Evolutionary conservation across 2,797 vertebrate genomes (phyloP), one percentile per base, ranked within the genome.

Genomic region (Pelobates cultripes): DNA sequence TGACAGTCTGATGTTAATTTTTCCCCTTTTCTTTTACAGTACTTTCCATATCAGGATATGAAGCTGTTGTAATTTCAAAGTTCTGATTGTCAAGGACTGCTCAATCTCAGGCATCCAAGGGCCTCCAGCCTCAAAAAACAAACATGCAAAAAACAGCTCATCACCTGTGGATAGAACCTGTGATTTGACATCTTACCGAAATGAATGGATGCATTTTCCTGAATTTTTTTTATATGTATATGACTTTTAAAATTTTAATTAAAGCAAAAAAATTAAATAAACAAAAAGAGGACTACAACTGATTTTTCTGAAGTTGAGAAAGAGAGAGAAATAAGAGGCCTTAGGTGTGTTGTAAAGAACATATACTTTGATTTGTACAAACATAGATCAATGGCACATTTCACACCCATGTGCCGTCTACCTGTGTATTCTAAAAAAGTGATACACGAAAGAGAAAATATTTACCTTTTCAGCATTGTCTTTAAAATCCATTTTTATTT

Each of bases 1-100:
- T 5, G 5, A 51, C 1, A 51, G 1, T 6, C 10, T 51, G 47
- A 51, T 51, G 47, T 6, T 51, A 10, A 8, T 44, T 2, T 28
- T 66, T 13, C n/a, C 3, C 14, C 17, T 57, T 68, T 88, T 78
- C 79, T 73, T 60, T 87, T 90, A 5, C 87, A 99, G 98, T 91
- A 99, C 97, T 79, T 99, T 99, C 86, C 98, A 99, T 88, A 96
- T 99, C 93, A 94, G 98, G 88, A 98, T 99, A 92, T 99, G 92
- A 99, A 87, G 84, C 81, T 61, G 9, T 14, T 69, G 79, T 75
- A 14, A 74, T 64, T 68, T 80, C 43, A 79, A 43, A 9, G 3
- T 64, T 68, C 84, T 81, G 13, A 2, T 45, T 66, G 71, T 75
- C 84, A 83, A 83, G 78, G 81, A 87, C 77, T 86, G 84, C 83